Evolutionary conservation across 2,888 invertebrate species (phyloP).

Genomic region (Cerceris rybyensis): DNA sequence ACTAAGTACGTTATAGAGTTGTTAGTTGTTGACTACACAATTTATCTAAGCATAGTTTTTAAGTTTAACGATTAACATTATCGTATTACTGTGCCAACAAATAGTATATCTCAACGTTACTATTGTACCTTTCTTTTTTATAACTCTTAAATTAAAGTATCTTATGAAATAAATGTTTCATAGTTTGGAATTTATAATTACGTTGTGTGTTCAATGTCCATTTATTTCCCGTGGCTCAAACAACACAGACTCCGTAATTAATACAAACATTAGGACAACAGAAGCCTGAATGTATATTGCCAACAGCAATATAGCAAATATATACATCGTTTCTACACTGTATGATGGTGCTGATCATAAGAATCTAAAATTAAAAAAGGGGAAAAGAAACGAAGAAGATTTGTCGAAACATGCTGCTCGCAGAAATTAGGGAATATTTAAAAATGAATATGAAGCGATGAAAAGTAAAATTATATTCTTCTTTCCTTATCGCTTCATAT

Average conservation of each 20-base stretch:
- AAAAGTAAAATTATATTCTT: too few relatives aligned
- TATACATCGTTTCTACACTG: conserved; percentile 51
- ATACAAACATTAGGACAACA: conserved; percentile 56
- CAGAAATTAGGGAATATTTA: too few relatives aligned
- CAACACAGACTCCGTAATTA: conserved; percentile 54
- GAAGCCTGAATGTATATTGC: conserved; percentile 53
- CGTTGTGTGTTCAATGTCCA: conserved; percentile 45
- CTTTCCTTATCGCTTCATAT: too few relatives aligned
- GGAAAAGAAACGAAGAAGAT: too few relatives aligned
- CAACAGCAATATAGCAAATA: conserved; percentile 51
- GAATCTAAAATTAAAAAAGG: conserved; percentile 22
- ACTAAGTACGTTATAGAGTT: conserved; percentile 32
- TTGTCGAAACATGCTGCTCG: conserved; percentile 12
- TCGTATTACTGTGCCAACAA: conserved; percentile 11
- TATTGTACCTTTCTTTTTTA: too few relatives aligned
- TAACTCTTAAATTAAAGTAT: conserved; percentile 2
- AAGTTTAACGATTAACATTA: conserved; percentile 18
- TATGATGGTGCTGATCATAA: conserved; percentile 29
- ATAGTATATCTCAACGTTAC: neutral
- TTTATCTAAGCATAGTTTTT: conserved; percentile 16
- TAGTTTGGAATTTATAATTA: conserved; percentile 36
- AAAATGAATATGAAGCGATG: too few relatives aligned
- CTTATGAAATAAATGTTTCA: neutral
- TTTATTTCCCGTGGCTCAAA: conserved; percentile 51
- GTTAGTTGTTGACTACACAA: conserved; percentile 5